phyloP scores from a whole-genome alignment of 2,113 vertebrate genomes.

The Shinisaurus crocodilurus region DNA sequence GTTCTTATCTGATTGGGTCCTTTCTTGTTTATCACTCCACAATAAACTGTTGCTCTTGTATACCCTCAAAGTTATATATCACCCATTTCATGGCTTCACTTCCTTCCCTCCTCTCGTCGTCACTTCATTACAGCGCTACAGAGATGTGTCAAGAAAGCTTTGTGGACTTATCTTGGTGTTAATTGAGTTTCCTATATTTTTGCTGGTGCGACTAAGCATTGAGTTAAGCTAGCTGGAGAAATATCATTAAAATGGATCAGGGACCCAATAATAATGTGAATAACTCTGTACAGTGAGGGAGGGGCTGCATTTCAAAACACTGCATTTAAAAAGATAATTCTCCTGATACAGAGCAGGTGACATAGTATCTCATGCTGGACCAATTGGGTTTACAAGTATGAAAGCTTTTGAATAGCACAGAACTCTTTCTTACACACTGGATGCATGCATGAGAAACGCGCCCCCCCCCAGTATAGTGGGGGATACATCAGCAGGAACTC shows the following conservation, averaged over 20 bases:
- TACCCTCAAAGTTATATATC: slow-evolving; percentile 11
- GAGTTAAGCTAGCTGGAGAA: neutral
- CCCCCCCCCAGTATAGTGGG: neutral
- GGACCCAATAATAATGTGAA: neutral
- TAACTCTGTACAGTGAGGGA: neutral
- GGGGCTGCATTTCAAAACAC: slow-evolving; percentile 4
- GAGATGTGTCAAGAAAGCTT: neutral
- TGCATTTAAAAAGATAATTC: neutral
- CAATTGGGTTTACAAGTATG: neutral
- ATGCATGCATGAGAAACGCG: neutral
- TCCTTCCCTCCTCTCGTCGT: neutral
- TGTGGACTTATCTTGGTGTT: slow-evolving; percentile 9
- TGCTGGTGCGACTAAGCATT: slow-evolving; percentile 12
- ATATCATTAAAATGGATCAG: slow-evolving; percentile 23
- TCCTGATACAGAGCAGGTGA: neutral
- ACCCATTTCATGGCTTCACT: neutral
- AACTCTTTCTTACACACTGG: neutral
- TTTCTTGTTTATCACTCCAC: slow-evolving; percentile 13
- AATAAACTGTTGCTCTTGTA: neutral
- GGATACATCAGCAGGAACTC: neutral
- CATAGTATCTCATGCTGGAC: neutral
- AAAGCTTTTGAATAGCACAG: neutral
- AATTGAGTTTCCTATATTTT: slow-evolving; percentile 30
- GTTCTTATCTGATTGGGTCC: slow-evolving; percentile 4
- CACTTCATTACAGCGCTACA: slow-evolving; percentile 19